Conservation (phyloP, 1,140 invertebrate species). For the Sipha flava region DNA sequence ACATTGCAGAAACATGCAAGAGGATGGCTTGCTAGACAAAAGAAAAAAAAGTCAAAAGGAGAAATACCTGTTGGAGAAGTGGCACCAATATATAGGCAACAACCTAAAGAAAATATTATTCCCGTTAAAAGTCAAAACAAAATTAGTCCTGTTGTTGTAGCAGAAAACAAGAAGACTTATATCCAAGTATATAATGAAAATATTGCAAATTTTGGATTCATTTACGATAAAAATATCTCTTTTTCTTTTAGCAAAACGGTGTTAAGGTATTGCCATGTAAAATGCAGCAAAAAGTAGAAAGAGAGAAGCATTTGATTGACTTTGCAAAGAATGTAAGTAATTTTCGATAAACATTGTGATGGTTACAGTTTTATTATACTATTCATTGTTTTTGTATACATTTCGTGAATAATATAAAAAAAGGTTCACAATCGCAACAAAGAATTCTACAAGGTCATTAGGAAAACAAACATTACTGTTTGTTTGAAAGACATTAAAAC, state of each 20-base stretch:
- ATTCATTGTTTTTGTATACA: too few relatives aligned
- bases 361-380: too few relatives aligned
- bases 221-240: neutral
- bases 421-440: slow-evolving; percentile 23
- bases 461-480: slow-evolving; percentile 11
- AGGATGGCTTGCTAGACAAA: slow-evolving; percentile 52
- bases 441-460: slow-evolving; percentile 25
- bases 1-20: slow-evolving; percentile 59
- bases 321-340: slow-evolving; percentile 14
- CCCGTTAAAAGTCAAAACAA: slow-evolving; percentile 8
- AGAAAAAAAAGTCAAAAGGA: slow-evolving; percentile 32
- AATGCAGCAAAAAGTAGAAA: slow-evolving; percentile 11
- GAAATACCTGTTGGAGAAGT: slow-evolving; percentile 26
- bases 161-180: slow-evolving; percentile 35
- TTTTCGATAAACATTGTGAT: too few relatives aligned
- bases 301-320: slow-evolving; percentile 9
- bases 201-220: neutral
- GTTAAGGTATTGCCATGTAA: slow-evolving; percentile 24
- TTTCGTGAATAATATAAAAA: slow-evolving; percentile 5
- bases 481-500: slow-evolving; percentile 16
- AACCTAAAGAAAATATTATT: neutral
- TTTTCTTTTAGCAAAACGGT: slow-evolving; percentile 10
- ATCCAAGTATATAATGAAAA: slow-evolving; percentile 25
- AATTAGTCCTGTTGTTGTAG: slow-evolving; percentile 4
- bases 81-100: slow-evolving; percentile 14